A percentile compares a stretch with the other conserved stretches of the same genome.
Conservation (phyloP, 2,888 invertebrate genomes). For the Clusia tigrina region DNA sequence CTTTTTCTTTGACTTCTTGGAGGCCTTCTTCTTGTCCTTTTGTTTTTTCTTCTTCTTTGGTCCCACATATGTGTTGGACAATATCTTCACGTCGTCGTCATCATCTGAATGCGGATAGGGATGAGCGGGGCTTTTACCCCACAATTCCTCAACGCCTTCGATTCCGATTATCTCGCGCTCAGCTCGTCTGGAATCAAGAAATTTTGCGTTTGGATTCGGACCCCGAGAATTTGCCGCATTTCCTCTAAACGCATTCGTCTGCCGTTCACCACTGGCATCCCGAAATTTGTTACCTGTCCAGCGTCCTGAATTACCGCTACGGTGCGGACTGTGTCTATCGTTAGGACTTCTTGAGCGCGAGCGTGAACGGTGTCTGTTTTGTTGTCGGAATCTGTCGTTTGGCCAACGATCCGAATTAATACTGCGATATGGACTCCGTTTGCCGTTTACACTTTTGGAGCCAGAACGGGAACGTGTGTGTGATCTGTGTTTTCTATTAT, state of each 20-base stretch:
- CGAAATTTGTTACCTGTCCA: no score
- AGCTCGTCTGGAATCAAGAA: slow-evolving; percentile 74
- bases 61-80: slow-evolving; percentile 47
- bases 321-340: slow-evolving; percentile 26
- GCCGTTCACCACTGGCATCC: no score
- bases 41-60: slow-evolving; percentile 52
- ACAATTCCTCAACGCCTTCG: slow-evolving; percentile 73
- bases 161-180: slow-evolving; percentile 80
- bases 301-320: slow-evolving; percentile 28
- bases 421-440: not conserved
- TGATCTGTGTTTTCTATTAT: slow-evolving; percentile 24
- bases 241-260: no score
- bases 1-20: slow-evolving; percentile 38
- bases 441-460: slow-evolving; percentile 4
- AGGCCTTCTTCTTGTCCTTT: slow-evolving; percentile 39
- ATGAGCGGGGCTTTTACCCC: slow-evolving; percentile 78
- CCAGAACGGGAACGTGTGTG: not conserved
- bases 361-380: slow-evolving; percentile 31
- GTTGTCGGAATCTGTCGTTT: slow-evolving; percentile 50
- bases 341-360: not conserved
- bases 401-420: slow-evolving; percentile 52
- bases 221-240: no score
- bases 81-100: slow-evolving; percentile 42
- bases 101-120: slow-evolving; percentile 68
- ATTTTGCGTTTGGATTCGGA: slow-evolving; percentile 28